Percentiles rank a stretch among this genome's conserved stretches.
phyloP scores from a whole-genome alignment of 2,113 vertebrate species.

The Ivindomyrus marchei region DNA sequence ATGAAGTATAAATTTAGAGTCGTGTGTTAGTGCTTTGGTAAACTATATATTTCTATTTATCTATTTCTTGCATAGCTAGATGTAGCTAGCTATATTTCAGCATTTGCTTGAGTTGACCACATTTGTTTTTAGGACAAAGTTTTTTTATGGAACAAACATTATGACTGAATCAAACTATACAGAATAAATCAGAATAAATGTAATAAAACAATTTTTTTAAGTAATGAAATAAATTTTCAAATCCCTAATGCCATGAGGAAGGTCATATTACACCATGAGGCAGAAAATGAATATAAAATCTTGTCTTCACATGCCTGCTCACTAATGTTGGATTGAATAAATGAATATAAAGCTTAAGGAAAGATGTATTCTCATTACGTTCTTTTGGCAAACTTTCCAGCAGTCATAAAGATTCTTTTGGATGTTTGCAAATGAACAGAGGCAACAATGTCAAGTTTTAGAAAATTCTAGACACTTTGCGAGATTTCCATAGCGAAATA shows the following conservation, averaged over 20 bases:
- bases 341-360: neutral
- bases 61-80: neutral
- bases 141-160: neutral
- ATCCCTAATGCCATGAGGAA: neutral
- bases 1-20: neutral
- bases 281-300: neutral
- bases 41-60: neutral
- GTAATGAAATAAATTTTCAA: conserved; percentile 8
- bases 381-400: neutral
- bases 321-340: neutral
- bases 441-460: neutral
- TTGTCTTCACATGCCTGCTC: neutral
- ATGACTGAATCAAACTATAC: neutral
- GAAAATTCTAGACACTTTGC: neutral
- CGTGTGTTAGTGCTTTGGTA: neutral
- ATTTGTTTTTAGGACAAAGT: too few species aligned
- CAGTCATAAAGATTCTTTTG: neutral
- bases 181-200: neutral
- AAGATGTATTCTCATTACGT: neutral
- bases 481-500: neutral
- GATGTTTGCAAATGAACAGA: neutral
- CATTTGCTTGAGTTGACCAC: neutral
- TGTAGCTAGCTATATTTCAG: neutral
- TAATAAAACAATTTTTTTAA: neutral
- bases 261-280: neutral